phyloP scores from a whole-genome alignment of 1,140 invertebrate species.

The Drosophila sp. region DNA sequence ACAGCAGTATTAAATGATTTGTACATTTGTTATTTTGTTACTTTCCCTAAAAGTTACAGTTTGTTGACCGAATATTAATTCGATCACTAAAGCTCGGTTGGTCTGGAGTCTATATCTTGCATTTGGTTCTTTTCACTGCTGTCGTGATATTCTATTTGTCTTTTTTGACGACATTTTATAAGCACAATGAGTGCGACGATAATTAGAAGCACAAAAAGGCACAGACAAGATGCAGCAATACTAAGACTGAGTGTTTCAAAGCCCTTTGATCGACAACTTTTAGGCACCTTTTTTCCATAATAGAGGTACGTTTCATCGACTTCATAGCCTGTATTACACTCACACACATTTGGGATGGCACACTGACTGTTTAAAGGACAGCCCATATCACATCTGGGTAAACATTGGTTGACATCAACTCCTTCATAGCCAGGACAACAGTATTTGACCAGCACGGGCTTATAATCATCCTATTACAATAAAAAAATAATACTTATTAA shows the following conservation, averaged over 20 bases:
- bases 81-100: too few species aligned
- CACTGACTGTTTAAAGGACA: constrained; percentile 14
- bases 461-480: constrained; percentile 7
- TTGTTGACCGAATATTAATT: too few species aligned
- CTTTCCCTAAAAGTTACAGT: too few species aligned
- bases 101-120: too few species aligned
- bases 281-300: background rate
- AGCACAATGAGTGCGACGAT: background rate
- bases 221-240: background rate
- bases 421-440: constrained; percentile 17
- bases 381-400: constrained; percentile 15
- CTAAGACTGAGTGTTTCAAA: background rate
- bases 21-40: too few species aligned
- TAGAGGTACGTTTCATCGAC: background rate
- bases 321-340: background rate
- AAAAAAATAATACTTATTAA: background rate
- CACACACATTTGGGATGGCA: background rate
- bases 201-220: background rate
- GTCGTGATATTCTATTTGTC: background rate
- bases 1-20: too few species aligned
- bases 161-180: background rate
- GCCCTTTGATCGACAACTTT: constrained; percentile 1
- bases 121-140: too few species aligned
- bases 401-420: background rate
- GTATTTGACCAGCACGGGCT: background rate